Percentiles rank a stretch among this genome's conserved stretches.
phyloP scores from a whole-genome alignment of 2,113 vertebrate species.

The Ochotona curzoniae region DNA sequence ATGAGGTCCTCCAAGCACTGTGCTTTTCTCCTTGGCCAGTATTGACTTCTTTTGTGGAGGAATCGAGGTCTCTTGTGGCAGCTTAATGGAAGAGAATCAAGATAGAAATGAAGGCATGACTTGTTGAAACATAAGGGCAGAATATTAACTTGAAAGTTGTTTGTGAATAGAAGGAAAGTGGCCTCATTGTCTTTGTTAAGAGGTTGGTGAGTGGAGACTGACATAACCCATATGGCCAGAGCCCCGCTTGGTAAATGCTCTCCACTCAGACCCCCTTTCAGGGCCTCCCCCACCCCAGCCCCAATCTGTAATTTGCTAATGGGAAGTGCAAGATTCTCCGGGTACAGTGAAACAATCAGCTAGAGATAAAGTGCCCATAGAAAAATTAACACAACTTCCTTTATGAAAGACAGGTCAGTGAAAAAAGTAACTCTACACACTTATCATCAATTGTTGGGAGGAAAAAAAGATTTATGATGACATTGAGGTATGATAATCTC shows the following conservation, averaged over 20 bases:
- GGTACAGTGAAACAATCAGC: conserved; percentile 37
- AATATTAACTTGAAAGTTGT: conserved; percentile 18
- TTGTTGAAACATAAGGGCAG: not conserved
- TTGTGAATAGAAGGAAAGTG: not conserved
- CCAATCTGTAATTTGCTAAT: conserved; percentile 49
- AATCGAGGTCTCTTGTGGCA: conserved; percentile 29
- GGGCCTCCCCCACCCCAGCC: not conserved
- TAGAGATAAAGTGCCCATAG: conserved; percentile 55
- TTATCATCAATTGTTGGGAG: conserved; percentile 78
- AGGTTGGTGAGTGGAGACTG: not conserved
- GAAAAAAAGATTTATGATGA: conserved; percentile 84
- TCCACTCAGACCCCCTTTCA: not conserved
- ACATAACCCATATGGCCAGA: not conserved
- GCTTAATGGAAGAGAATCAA: not conserved
- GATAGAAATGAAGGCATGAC: conserved; percentile 16
- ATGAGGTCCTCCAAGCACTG: not conserved
- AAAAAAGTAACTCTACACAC: conserved; percentile 76
- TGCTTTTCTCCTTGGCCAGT: not conserved
- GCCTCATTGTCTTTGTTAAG: conserved; percentile 11
- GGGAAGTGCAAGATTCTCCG: conserved; percentile 11
- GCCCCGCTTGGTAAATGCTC: not conserved
- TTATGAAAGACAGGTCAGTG: conserved; percentile 75
- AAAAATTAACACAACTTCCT: conserved; percentile 71
- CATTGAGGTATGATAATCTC: conserved; percentile 86
- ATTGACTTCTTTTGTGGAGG: not conserved